Base-by-base conservation (phyloP, 2,113 vertebrate species). In the Heterocephalus glaber region DNA sequence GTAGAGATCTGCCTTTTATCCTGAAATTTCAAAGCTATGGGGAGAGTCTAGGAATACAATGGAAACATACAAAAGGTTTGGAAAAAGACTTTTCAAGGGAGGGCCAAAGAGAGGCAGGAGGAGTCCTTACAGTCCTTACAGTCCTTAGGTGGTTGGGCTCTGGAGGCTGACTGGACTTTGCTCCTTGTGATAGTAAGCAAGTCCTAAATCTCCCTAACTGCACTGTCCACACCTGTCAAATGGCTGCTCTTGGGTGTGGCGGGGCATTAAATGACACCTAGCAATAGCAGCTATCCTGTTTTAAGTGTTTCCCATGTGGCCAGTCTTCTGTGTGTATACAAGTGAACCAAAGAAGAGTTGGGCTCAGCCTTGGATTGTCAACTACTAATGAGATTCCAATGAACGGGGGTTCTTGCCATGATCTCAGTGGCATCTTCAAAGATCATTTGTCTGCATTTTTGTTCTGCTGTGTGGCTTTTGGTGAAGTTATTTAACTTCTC, bases 401-500 rank as follows among this genome's bases (percentile, higher is more conserved):
- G 10, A 80, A 19, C 56, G 28, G 7, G 30, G 61, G 49, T 24
- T 58, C 65, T 90, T 28, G 8, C 66, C 49, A 44, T 6, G 41
- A 72, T 56, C 52, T 33, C 70, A 20, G 4, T 1, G 17, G 24
- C 9, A 2, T 76, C 70, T 90, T 24, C 61, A 74, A 74, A 65
- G 41, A 12, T 56, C 47, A 2, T 44, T 60, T 26, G 76, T 24
- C 79, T 80, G 26, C 10, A 26, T 76, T 76, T 30, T 91, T 11
- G 3, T 38, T 24, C 66, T 38, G 54, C 80, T 77, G 13, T 77
- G 80, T 85, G 58, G 70, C 24, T 90, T 70, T 89, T 4, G 8
- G 60, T 92, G 84, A 95, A 54, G n/a, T 92, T 63, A 70, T 41
- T 66, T 79, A 84, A 81, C 52, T 79, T 94, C 60, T 92, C 91